These are phyloP conservation scores for Serrognathus titanus DNA, from an alignment of 2,888 invertebrate species.

Conservation along the genomic window DNA sequence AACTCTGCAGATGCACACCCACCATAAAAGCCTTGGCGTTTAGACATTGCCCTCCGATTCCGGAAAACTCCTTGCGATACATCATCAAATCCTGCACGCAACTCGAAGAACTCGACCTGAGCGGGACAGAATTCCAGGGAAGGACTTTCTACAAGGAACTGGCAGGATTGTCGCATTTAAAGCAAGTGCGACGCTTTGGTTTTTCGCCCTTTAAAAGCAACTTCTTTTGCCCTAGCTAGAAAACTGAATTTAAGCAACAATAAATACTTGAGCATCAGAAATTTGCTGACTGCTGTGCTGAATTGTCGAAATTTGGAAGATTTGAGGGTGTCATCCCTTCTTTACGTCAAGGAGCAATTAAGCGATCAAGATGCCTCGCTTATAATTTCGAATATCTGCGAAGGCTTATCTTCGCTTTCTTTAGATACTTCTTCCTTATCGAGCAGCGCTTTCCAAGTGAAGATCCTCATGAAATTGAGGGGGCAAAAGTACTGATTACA, in stretches of 20 bases:
- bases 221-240: conserved; percentile 11
- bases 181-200: conserved; percentile 11
- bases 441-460: conserved; percentile 27
- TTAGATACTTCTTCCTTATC: conserved; percentile 29
- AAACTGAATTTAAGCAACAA: conserved; percentile 30
- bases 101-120: conserved; percentile 28
- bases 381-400: conserved; percentile 26
- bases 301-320: conserved; percentile 31
- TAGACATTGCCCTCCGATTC: conserved; percentile 22
- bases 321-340: conserved; percentile 27
- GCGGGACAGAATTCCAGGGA: conserved; percentile 27
- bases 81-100: conserved; percentile 25
- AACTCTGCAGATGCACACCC: conserved; percentile 27
- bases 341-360: conserved; percentile 22
- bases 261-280: conserved; percentile 21
- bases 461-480: too few species aligned
- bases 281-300: conserved; percentile 28
- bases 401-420: conserved; percentile 25
- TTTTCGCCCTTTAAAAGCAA: too few species aligned
- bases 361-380: conserved; percentile 31
- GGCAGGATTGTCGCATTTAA: conserved; percentile 22
- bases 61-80: conserved; percentile 24
- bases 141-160: conserved; percentile 24
- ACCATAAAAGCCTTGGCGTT: conserved; percentile 26
- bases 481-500: too few species aligned